phyloP scores from a whole-genome alignment of 2,113 vertebrate species.

The Chamaea fasciata region DNA sequence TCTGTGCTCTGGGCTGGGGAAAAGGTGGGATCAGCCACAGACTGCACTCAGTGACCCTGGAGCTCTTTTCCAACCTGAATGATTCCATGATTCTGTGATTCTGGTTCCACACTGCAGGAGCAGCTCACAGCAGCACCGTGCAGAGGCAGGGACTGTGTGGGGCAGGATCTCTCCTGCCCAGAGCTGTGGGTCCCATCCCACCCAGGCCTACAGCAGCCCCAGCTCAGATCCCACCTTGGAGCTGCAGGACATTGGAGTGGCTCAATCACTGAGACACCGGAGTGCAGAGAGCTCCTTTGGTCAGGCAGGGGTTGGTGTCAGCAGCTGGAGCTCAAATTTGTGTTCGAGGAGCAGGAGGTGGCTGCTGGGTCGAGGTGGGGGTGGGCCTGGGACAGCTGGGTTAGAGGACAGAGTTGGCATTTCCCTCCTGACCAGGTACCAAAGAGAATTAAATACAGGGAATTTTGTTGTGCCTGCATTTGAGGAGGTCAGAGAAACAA shows the following conservation, averaged over 20 bases:
- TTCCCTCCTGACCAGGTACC: neutral
- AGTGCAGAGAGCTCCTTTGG: neutral
- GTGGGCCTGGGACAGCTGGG: neutral
- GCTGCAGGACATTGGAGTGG: neutral
- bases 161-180: neutral
- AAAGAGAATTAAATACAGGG: neutral
- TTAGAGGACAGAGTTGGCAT: neutral
- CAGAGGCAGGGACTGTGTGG: neutral
- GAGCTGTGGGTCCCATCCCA: neutral
- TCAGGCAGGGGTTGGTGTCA: neutral
- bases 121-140: neutral
- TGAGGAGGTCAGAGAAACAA: accelerated
- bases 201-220: accelerated
- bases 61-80: neutral
- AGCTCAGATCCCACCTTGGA: neutral
- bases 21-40: neutral
- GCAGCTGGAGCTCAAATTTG: neutral
- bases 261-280: neutral
- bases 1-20: neutral
- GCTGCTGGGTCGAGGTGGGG: neutral
- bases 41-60: accelerated
- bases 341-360: neutral
- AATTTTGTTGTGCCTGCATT: neutral
- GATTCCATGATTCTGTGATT: neutral
- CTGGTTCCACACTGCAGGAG: neutral